These are phyloP conservation scores for Reticulitermes lucifugus DNA, from an alignment of 2,888 invertebrate genomes.

Conservation along the genomic window DNA sequence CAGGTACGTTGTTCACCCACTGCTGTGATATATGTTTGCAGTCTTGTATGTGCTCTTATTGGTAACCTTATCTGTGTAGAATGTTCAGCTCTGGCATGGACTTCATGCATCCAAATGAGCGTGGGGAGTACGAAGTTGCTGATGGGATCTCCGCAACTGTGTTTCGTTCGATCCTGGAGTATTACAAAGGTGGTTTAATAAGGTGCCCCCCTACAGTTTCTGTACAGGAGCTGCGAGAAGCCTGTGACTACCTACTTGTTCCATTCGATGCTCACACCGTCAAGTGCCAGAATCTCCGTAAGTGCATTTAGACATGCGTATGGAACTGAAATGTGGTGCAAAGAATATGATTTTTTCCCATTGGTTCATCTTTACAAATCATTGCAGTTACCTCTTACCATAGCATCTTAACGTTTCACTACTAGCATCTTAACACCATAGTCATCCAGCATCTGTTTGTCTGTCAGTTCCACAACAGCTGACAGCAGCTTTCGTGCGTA, in stretches of 20 bases:
- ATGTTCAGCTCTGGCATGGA: slow-evolving; percentile 96
- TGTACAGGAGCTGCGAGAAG: slow-evolving; percentile 96
- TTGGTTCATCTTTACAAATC: too few relatives aligned
- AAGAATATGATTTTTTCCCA: too few relatives aligned
- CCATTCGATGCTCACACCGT: slow-evolving; percentile 97
- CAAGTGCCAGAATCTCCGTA: slow-evolving; percentile 95
- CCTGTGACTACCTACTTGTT: slow-evolving; percentile 97
- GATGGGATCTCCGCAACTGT: slow-evolving; percentile 96
- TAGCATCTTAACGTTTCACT: too few relatives aligned
- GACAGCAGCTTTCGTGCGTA: too few relatives aligned
- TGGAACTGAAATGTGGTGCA: too few relatives aligned
- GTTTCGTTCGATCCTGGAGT: slow-evolving; percentile 95
- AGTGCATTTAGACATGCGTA: slow-evolving; percentile 59
- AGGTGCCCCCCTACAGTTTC: slow-evolving; percentile 96
- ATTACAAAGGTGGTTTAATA: slow-evolving; percentile 91
- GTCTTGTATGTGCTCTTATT: neutral
- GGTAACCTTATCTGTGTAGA: slow-evolving; percentile 63
- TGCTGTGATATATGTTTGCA: neutral
- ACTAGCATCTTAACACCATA: too few relatives aligned
- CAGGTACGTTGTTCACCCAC: slow-evolving; percentile 61
- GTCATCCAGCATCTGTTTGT: too few relatives aligned
- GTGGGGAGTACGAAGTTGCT: slow-evolving; percentile 97
- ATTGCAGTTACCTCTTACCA: too few relatives aligned
- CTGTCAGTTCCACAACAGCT: too few relatives aligned
- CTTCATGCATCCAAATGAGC: slow-evolving; percentile 93